Base-by-base conservation (phyloP, 2,113 vertebrate genomes). In the Pogonocichla stellata region DNA sequence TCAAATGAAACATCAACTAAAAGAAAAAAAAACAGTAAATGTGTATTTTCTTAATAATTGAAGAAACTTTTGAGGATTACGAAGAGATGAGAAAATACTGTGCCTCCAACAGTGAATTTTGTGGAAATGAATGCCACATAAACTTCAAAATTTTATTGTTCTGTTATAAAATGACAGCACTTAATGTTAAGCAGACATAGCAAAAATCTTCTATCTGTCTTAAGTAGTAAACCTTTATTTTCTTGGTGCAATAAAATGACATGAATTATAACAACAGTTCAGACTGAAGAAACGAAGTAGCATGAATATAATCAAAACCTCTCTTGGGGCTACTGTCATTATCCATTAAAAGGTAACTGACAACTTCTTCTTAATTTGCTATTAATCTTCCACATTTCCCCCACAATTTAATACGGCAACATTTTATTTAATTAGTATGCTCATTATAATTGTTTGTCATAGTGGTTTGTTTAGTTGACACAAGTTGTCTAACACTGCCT, bases 371-470 rank as follows among this genome's bases (percentile, higher is more conserved):
- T 92, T 85, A 95, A 97, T 97, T 96, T 97, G 48, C 72, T 93
- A 96, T 96, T 96, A 97, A 88, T 97, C 85, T 96, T 94, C 62
- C 58, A 29, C 18, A 85, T 97, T 97, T 97, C 74, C 54, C 72
- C 88, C 81, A 96, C 80, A 96, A 93, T 88, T 95, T 93, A 92
- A 88, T 91, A 84, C 34, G 28, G 61, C 48, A 95, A 79, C 75
- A 85, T 96, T 98, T 97, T 94, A 96, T 96, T 98, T 98, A 98
- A 98, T 98, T 98, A 98, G 97, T 93, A 89, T 57, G 96, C 94
- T 98, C 94, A 96, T 98, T 98, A 97, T 94, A 97, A 97, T 95
- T 97, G 97, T 97, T 97, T 98, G 97, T 95, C 96, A 96, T 75
- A 96, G 88, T 90, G 90, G 93, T 96, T 96, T 93, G 92, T 96